These are phyloP conservation scores for Taenioides sp. DNA, from an alignment of 2,797 vertebrate species.

Conservation along the genomic window DNA sequence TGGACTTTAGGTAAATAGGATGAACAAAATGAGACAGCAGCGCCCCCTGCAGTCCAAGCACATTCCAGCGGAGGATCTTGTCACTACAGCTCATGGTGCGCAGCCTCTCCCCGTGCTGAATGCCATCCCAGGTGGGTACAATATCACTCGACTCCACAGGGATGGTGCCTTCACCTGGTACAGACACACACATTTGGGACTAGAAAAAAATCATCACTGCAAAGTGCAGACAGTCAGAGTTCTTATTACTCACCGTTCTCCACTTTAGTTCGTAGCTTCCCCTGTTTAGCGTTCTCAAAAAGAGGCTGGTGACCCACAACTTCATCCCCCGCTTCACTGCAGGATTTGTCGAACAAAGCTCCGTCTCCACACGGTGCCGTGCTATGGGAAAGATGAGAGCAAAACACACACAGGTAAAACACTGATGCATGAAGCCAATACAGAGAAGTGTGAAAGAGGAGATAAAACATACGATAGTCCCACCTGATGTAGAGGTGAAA, in stretches of 20 bases:
- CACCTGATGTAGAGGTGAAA: slow-evolving; percentile 98
- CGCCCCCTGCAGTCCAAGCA: slow-evolving; percentile 93
- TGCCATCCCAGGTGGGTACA: slow-evolving; percentile 97
- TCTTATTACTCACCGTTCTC: slow-evolving; percentile 86
- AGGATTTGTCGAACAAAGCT: slow-evolving; percentile 96
- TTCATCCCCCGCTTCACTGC: slow-evolving; percentile 83
- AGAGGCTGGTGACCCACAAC: slow-evolving; percentile 85
- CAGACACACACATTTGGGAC: background rate
- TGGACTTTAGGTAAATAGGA: slow-evolving; percentile 91
- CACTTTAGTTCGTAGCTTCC: slow-evolving; percentile 96
- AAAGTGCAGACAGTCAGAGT: background rate
- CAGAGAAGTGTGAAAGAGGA: background rate
- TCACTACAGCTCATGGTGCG: slow-evolving; percentile 99
- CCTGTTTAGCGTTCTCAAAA: slow-evolving; percentile 95
- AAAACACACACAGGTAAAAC: slow-evolving; percentile 25
- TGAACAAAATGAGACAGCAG: slow-evolving; percentile 90
- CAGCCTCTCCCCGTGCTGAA: slow-evolving; percentile 94
- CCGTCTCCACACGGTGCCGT: slow-evolving; percentile 96
- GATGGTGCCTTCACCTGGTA: slow-evolving; percentile 94
- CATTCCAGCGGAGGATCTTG: slow-evolving; percentile 97
- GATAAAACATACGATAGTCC: slow-evolving; percentile 36
- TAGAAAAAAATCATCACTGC: background rate
- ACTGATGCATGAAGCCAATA: slow-evolving; percentile 11
- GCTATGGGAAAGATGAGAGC: slow-evolving; percentile 65
- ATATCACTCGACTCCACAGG: slow-evolving; percentile 97